Base-by-base conservation (phyloP, 2,888 invertebrate species). In the Tetragonula carbonaria region DNA sequence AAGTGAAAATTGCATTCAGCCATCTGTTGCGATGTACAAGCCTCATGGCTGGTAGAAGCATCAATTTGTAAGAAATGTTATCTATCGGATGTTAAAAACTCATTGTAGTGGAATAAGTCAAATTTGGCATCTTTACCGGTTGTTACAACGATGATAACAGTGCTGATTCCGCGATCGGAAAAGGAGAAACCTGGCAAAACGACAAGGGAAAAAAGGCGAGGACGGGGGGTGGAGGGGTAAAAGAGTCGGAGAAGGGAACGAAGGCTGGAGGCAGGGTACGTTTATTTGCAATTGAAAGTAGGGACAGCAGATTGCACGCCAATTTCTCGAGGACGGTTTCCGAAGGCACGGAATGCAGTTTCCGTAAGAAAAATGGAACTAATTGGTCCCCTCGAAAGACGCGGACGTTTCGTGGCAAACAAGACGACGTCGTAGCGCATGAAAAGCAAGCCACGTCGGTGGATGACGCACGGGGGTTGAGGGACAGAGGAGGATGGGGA, bases 331-430 rank as follows among this genome's bases (percentile, higher is more conserved):
- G 74, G 68, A 72, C 53, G 75, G 67, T 76, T 76, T 75, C 51
- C 78, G 65, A 82, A 75, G 74, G 84, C 78, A 78, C 75, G 74
- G 73, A 79, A 75, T 87, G 80, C 78, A 87, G 82, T 85, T 90
- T 86, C 86, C 90, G 88, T 89, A 91, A 91, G 92, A 93, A 93
- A 94, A 93, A 93, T 92, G 91, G 89, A 93, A 93, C 94, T 94
- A 94, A 94, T 94, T 94, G 94, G 93, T 93, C 92, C 90, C 91
- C 91, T 90, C 90, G 92, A 90, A 91, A 91, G 92, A 93, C 91
- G 91, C 89, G 91, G 91, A 91, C 91, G 92, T 65, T 92, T 91
- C 73, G 86, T 86, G 89, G 93, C 92, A 93, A 94, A 94, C 93
- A 93, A 93, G 93, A 83, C 74, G 78, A 83, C 73, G 79, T 68